Conservation (phyloP, 2,797 vertebrate species). For the Trachops cirrhosus region DNA sequence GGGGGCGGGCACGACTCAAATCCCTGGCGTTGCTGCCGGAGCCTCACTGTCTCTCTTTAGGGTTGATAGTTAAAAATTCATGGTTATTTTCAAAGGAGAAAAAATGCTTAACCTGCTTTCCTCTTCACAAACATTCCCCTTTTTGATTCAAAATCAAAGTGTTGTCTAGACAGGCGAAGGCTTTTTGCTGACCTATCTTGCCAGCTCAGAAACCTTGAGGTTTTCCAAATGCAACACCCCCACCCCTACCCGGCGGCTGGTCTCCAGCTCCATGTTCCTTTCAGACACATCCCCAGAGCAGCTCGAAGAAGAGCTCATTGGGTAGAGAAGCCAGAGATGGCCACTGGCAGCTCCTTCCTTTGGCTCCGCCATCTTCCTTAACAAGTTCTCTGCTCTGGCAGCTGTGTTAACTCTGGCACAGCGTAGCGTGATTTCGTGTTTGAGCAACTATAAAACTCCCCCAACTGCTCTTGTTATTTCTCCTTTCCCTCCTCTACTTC, state of each 20-base stretch:
- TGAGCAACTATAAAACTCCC: background rate
- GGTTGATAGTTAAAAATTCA: conserved; percentile 87
- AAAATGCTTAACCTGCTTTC: conserved; percentile 82
- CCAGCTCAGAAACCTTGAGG: conserved; percentile 76
- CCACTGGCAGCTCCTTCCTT: conserved; percentile 66
- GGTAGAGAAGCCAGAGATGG: conserved; percentile 63
- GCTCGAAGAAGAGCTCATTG: conserved; percentile 64
- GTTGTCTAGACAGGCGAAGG: conserved; percentile 84
- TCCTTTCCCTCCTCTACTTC: background rate
- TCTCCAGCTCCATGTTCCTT: conserved; percentile 35
- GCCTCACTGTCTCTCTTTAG: conserved; percentile 82
- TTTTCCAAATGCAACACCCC: conserved; percentile 73
- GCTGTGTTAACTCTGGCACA: background rate
- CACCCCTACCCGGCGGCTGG: background rate
- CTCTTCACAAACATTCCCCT: conserved; percentile 80
- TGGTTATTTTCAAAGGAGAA: conserved; percentile 84
- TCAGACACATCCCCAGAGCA: background rate
- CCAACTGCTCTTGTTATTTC: background rate
- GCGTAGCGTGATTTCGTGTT: background rate
- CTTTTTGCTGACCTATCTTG: conserved; percentile 80
- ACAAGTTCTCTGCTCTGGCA: conserved; percentile 61
- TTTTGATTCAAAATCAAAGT: conserved; percentile 86
- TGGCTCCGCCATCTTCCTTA: conserved; percentile 67
- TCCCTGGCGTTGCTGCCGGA: conserved; percentile 71
- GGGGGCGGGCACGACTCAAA: conserved; percentile 68